Conservation (phyloP, 2,113 vertebrate genomes). For the Chaetorhynchus papuensis region DNA sequence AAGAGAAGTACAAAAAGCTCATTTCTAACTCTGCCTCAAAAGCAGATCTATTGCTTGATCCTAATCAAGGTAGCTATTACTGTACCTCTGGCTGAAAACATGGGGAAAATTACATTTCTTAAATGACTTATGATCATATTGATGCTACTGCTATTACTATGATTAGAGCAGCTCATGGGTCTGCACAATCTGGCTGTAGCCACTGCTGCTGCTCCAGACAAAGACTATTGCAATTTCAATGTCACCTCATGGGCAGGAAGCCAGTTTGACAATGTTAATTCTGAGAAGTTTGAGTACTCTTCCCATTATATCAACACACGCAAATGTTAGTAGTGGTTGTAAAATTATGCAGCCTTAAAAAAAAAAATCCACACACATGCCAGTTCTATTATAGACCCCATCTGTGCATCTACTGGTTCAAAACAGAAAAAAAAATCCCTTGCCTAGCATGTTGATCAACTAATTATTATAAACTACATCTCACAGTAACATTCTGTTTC, state of each 20-base stretch:
- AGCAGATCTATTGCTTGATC: not conserved
- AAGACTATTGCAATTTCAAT: not conserved
- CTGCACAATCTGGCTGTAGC: not conserved
- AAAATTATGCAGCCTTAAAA: slow-evolving; percentile 24
- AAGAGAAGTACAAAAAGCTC: not conserved
- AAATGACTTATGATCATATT: not conserved
- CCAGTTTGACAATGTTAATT: not conserved
- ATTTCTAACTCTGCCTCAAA: not conserved
- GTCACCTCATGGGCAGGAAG: not conserved
- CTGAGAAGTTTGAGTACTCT: not conserved
- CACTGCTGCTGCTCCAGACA: not conserved
- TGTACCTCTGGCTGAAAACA: not conserved
- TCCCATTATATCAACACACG: not conserved
- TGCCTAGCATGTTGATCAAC: slow-evolving; percentile 13
- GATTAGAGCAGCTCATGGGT: not conserved
- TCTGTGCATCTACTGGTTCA: slow-evolving; percentile 35
- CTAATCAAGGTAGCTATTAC: not conserved
- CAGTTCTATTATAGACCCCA: slow-evolving; percentile 28
- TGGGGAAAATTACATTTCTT: not conserved
- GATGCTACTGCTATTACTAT: not conserved
- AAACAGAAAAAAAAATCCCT: slow-evolving; percentile 12
- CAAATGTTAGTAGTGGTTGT: not conserved
- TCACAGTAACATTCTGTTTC: not conserved
- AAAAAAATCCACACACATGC: not conserved
- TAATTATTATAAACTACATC: slow-evolving; percentile 31